Conservation (phyloP, 2,888 invertebrate species). For the Opisthograptis luteolata region DNA sequence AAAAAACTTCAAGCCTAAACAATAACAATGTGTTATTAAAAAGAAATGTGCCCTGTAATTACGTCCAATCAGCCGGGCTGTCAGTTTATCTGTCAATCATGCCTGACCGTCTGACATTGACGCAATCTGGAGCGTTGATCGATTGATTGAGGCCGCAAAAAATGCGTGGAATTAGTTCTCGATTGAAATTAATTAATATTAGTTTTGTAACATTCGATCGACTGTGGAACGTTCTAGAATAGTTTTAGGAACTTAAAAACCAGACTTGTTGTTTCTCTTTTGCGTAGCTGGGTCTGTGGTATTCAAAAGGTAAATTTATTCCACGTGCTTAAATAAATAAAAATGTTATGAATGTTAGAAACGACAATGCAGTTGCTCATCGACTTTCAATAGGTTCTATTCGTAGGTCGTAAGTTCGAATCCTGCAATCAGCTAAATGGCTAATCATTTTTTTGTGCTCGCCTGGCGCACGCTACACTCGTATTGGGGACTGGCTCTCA, state of each 20-base stretch:
- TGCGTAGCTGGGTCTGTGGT: no score
- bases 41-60: constrained; percentile 80
- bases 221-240: constrained; percentile 1
- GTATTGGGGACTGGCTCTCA: no score
- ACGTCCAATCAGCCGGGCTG: constrained; percentile 75
- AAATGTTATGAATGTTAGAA: no score
- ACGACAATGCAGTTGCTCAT: no score
- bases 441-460: no score
- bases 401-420: no score
- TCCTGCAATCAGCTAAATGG: no score
- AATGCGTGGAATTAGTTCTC: constrained; percentile 47
- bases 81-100: constrained; percentile 76
- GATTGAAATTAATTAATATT: constrained; percentile 43
- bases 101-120: constrained; percentile 47
- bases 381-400: no score
- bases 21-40: constrained; percentile 53
- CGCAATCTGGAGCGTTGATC: constrained; percentile 62
- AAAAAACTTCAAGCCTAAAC: constrained; percentile 16
- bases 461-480: no score
- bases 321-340: no score
- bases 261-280: neutral
- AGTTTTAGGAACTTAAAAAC: neutral
- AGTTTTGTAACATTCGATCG: constrained; percentile 18
- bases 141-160: constrained; percentile 54
- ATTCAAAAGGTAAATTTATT: no score